Conservation (phyloP, 2,888 invertebrate species). For the Itoplectis maculator region DNA sequence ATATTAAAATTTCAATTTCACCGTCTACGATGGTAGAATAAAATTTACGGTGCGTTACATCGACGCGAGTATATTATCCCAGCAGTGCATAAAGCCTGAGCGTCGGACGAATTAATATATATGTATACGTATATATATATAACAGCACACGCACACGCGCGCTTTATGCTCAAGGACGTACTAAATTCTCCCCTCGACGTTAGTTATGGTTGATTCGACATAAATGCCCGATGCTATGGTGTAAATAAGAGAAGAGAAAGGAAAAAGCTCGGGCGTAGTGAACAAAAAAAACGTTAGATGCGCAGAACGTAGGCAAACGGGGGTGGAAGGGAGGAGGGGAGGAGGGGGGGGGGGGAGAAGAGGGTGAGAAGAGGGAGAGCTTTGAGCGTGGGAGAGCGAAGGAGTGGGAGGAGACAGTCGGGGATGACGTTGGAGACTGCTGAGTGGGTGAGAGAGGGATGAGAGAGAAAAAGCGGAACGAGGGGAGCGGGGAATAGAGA, state of each 20-base stretch:
- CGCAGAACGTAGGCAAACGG: constrained; percentile 33
- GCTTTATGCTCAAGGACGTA: too few relatives aligned
- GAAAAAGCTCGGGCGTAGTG: constrained; percentile 54
- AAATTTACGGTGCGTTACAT: neutral
- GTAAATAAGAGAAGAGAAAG: constrained; percentile 32
- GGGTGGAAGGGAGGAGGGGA: too few relatives aligned
- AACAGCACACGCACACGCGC: too few relatives aligned
- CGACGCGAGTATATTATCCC: too few relatives aligned
- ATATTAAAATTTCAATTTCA: too few relatives aligned
- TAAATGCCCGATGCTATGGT: neutral
- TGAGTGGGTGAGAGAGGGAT: constrained; percentile 51
- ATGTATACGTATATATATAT: too few relatives aligned
- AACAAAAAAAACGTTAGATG: constrained; percentile 58
- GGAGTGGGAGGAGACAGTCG: constrained; percentile 38
- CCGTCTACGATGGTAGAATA: too few relatives aligned
- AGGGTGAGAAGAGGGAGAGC: too few relatives aligned
- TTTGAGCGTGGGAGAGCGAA: constrained; percentile 47
- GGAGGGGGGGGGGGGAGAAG: too few relatives aligned
- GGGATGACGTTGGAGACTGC: constrained; percentile 45
- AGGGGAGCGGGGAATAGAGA: constrained; percentile 39
- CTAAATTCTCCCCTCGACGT: neutral
- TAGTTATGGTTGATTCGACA: constrained; percentile 17
- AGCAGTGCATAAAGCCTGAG: too few relatives aligned
- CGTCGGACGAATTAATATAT: too few relatives aligned
- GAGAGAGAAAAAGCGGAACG: constrained; percentile 15